These are phyloP conservation scores for Heterodera filipjevi DNA, from an alignment of 2,888 invertebrate species.

Conservation along the genomic window DNA sequence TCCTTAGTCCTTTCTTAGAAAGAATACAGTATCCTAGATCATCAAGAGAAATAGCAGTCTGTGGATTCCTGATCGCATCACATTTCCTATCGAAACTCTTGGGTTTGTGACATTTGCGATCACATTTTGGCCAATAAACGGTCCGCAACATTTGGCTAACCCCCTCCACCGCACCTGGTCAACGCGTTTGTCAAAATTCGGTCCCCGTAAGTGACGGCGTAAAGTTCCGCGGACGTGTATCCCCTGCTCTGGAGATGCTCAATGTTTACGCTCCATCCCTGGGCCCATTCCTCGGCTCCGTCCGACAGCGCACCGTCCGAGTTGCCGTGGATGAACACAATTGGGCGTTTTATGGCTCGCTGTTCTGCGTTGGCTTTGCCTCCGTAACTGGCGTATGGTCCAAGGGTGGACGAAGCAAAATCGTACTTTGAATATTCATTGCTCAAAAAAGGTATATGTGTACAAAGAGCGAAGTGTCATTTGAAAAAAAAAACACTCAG, in stretches of 20 bases:
- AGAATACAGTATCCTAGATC: too few relatives aligned
- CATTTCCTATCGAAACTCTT: too few relatives aligned
- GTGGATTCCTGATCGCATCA: too few relatives aligned
- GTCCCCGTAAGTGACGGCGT: conserved; percentile 60
- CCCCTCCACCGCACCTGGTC: conserved; percentile 30
- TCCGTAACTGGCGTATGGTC: conserved; percentile 38
- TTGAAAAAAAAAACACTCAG: too few relatives aligned
- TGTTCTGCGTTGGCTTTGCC: conserved; percentile 25
- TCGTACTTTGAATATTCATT: conserved; percentile 41
- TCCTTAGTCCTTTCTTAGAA: too few relatives aligned
- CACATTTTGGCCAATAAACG: too few relatives aligned
- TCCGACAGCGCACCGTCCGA: conserved; percentile 57
- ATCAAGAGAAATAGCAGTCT: too few relatives aligned
- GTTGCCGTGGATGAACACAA: conserved; percentile 61
- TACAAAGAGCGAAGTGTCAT: too few relatives aligned
- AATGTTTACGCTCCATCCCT: conserved; percentile 52
- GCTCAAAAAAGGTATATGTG: too few relatives aligned
- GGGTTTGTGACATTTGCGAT: too few relatives aligned
- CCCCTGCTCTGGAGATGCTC: conserved; percentile 44
- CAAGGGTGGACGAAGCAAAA: conserved; percentile 34
- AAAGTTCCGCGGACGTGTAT: conserved; percentile 51
- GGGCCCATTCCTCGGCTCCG: conserved; percentile 37
- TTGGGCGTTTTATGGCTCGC: conserved; percentile 45
- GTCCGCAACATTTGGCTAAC: too few relatives aligned
- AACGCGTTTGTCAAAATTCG: conserved; percentile 44